phyloP scores from a whole-genome alignment of 2,888 invertebrate genomes.

The Amphipoea oculea region DNA sequence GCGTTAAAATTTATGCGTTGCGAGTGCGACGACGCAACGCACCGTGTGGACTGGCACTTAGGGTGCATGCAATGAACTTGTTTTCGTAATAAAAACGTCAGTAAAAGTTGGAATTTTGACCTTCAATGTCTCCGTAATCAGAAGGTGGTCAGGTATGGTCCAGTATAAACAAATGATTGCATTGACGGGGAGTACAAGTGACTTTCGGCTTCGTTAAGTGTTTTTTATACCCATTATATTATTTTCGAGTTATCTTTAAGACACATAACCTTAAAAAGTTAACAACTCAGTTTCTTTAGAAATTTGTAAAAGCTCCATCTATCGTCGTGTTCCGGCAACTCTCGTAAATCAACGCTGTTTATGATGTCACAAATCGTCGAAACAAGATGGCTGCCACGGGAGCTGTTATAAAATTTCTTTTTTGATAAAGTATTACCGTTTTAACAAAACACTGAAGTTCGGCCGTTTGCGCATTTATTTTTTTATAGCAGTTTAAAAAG shows the following conservation, averaged over 20 bases:
- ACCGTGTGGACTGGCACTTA: too few species aligned
- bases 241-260: neutral
- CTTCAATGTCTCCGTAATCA: too few species aligned
- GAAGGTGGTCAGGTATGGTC: too few species aligned
- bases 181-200: too few species aligned
- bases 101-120: too few species aligned
- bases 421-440: conserved; percentile 50
- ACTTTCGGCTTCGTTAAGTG: too few species aligned
- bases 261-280: conserved; percentile 22
- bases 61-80: too few species aligned
- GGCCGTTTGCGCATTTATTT: conserved; percentile 36
- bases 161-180: too few species aligned
- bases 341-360: conserved; percentile 39
- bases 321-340: conserved; percentile 7
- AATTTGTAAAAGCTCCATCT: conserved; percentile 50
- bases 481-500: conserved; percentile 55
- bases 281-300: neutral
- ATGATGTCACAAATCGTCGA: conserved; percentile 34
- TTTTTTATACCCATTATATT: too few species aligned
- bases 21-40: too few species aligned
- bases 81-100: too few species aligned
- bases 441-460: conserved; percentile 47
- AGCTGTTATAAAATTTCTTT: conserved; percentile 34
- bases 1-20: too few species aligned
- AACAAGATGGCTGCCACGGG: conserved; percentile 50